phyloP scores from a whole-genome alignment of 2,888 invertebrate genomes.

The Cylloceria caligata region DNA sequence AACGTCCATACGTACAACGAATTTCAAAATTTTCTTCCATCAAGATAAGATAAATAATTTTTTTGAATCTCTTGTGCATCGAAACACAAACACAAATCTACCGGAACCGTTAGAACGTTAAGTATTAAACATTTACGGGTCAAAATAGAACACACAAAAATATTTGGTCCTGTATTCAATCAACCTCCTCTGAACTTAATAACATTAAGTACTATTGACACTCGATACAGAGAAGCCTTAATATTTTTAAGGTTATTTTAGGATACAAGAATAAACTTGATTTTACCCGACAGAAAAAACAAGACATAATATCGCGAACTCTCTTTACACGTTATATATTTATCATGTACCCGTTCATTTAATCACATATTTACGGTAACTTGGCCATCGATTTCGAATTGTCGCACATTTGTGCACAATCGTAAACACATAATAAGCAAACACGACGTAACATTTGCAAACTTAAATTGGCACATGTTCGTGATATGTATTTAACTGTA shows the following conservation, averaged over 20 bases:
- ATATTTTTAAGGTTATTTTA: not conserved
- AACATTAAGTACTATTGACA: not conserved
- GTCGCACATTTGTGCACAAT: constrained; percentile 4
- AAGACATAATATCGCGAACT: not conserved
- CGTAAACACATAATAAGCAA: constrained; percentile 37
- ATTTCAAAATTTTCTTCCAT: not conserved
- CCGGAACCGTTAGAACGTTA: not conserved
- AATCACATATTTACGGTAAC: constrained; percentile 54
- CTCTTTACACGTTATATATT: not conserved
- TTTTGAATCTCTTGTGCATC: not conserved
- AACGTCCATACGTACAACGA: not conserved
- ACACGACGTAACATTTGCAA: constrained; percentile 37
- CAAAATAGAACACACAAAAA: not conserved
- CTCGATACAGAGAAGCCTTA: not conserved
- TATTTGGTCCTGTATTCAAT: constrained; percentile 20
- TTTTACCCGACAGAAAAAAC: not conserved
- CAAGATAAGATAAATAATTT: not conserved
- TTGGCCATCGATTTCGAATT: constrained; percentile 43
- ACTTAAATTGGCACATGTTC: constrained; percentile 48
- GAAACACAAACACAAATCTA: not conserved
- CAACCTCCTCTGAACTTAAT: not conserved
- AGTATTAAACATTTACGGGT: not conserved
- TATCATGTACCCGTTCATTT: constrained; percentile 37
- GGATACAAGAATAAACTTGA: constrained; percentile 21
- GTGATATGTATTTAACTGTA: constrained; percentile 50